A percentile compares a stretch with the other conserved stretches of the same genome.
Evolutionary conservation across 2,113 vertebrate species (phyloP).

Genomic region (rat (Rattus norvegicus)): DNA sequence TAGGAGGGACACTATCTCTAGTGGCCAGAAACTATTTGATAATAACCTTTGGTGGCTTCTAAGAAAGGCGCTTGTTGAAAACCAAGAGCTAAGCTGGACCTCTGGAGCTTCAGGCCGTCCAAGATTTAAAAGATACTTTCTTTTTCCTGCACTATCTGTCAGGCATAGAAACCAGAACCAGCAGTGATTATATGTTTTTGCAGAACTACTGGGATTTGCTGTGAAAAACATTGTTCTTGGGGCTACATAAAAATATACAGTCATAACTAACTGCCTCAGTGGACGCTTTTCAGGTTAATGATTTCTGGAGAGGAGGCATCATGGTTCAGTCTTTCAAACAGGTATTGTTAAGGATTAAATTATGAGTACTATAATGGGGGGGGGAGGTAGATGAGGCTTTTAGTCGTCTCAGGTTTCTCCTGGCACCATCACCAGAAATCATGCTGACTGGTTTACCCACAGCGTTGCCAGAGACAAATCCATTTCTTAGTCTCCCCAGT

Average conservation of each 20-base stretch:
- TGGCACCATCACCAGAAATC: background rate
- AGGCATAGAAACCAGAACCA: conserved; percentile 26
- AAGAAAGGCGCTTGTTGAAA: background rate
- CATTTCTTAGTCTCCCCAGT: background rate
- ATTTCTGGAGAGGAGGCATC: conserved; percentile 45
- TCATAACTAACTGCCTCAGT: background rate
- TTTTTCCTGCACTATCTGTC: background rate
- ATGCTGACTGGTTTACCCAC: background rate
- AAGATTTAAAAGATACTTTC: conserved; percentile 40
- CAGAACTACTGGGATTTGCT: conserved; percentile 43
- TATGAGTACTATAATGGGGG: background rate
- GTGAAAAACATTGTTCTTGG: conserved; percentile 66
- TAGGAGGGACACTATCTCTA: background rate
- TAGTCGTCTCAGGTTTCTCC: background rate
- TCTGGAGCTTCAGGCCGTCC: conserved; percentile 9
- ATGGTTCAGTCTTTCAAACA: conserved; percentile 1
- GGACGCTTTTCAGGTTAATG: conserved; percentile 58
- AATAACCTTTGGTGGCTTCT: background rate
- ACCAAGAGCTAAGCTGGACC: background rate
- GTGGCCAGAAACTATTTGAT: background rate
- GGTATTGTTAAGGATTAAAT: conserved; percentile 41
- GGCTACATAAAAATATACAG: conserved; percentile 56
- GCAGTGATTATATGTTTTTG: background rate
- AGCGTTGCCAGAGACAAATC: background rate
- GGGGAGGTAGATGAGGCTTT: background rate